These are phyloP conservation scores for Lasioglossum malachurum DNA, from an alignment of 2,888 invertebrate species.

Conservation along the genomic window DNA sequence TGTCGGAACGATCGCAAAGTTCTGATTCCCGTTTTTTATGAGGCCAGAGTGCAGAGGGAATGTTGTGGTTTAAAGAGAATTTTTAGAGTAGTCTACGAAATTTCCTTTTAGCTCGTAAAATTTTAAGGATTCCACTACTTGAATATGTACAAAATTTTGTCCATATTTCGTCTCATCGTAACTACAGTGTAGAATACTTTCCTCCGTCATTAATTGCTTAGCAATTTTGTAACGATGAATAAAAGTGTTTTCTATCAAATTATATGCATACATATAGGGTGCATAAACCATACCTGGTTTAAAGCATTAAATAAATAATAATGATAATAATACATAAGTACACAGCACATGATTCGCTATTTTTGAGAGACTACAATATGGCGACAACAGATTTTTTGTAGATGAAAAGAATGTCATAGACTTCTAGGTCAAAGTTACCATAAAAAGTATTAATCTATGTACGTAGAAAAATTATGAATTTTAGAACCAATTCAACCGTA, in stretches of 20 bases:
- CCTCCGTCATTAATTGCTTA: not conserved
- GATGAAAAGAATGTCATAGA: too few species aligned
- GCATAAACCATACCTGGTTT: too few species aligned
- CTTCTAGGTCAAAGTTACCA: too few species aligned
- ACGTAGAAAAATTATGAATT: too few species aligned
- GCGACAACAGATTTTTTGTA: too few species aligned
- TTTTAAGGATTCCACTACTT: not conserved
- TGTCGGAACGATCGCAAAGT: not conserved
- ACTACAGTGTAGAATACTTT: not conserved
- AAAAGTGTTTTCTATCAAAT: not conserved
- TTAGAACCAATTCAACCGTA: too few species aligned
- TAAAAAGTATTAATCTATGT: too few species aligned
- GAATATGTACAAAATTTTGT: not conserved
- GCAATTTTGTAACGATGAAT: not conserved
- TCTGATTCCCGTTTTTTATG: not conserved
- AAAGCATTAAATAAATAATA: too few species aligned
- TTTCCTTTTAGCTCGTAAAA: constrained; percentile 5
- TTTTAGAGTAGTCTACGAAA: constrained; percentile 8
- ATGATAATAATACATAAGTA: too few species aligned
- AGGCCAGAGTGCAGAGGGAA: not conserved
- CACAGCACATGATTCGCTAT: too few species aligned
- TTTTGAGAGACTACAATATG: too few species aligned
- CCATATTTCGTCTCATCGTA: not conserved
- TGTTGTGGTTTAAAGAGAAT: not conserved
- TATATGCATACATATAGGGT: not conserved